Conservation (phyloP, 2,113 vertebrate genomes). For the Colinus virginianus region DNA sequence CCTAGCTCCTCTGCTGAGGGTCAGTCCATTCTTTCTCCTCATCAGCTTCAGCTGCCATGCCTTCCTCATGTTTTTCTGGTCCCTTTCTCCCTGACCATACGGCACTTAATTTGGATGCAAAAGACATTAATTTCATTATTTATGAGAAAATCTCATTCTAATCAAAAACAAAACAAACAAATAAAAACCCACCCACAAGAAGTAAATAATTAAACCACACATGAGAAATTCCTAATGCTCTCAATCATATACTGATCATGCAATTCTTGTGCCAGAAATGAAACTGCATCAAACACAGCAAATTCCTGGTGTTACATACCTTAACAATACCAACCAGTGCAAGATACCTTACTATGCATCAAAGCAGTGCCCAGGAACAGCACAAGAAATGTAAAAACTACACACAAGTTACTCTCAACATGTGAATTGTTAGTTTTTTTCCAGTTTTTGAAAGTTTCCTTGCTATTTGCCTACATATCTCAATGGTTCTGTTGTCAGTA, state of each 20-base stretch:
- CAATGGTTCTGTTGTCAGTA: neutral
- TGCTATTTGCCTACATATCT: neutral
- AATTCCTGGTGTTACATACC: neutral
- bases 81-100: constrained; percentile 55
- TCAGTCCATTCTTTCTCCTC: neutral
- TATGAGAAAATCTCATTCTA: neutral
- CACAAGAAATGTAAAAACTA: neutral
- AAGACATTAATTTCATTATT: constrained; percentile 57
- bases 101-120: constrained; percentile 62
- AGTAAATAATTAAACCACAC: neutral
- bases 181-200: no score
- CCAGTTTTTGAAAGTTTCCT: neutral
- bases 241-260: neutral
- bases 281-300: neutral
- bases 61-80: constrained; percentile 36
- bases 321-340: neutral
- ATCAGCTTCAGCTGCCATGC: neutral
- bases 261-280: neutral
- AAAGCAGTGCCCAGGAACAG: neutral
- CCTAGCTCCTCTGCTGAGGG: neutral
- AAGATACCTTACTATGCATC: neutral
- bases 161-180: neutral
- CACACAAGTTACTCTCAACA: neutral
- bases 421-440: neutral
- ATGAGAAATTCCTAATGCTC: neutral